A percentile compares a stretch with the other conserved stretches of the same genome.
Conservation (phyloP, 2,888 invertebrate species). For the Acronicta aceris region DNA sequence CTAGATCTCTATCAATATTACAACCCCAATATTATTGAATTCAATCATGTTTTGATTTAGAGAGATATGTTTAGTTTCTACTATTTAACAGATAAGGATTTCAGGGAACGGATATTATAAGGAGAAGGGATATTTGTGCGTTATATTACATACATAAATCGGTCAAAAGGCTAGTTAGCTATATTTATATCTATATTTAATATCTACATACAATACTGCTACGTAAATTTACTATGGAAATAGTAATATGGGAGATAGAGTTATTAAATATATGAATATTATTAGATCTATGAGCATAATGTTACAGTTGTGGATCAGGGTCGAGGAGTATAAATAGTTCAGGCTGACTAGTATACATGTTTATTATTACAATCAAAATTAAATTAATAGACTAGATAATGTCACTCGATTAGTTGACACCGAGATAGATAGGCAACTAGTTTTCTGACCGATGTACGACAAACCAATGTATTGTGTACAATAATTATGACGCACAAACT, state of each 20-base stretch:
- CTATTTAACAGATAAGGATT: conserved; percentile 53
- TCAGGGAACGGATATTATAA: conserved; percentile 53
- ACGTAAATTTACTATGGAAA: conserved; percentile 66
- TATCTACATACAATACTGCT: conserved; percentile 75
- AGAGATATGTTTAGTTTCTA: conserved; percentile 14
- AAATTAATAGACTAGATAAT: conserved; percentile 89
- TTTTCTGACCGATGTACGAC: conserved; percentile 80
- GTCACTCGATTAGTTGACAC: conserved; percentile 84
- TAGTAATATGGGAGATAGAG: conserved; percentile 66
- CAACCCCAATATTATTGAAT: conserved; percentile 58
- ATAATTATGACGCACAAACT: conserved; percentile 79
- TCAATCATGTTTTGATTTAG: conserved; percentile 49
- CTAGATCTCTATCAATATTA: conserved; percentile 66
- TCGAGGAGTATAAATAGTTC: conserved; percentile 77
- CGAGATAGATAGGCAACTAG: conserved; percentile 74
- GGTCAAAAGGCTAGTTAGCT: conserved; percentile 86
- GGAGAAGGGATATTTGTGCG: conserved; percentile 79
- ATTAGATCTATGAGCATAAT: conserved; percentile 63
- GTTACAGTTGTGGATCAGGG: conserved; percentile 72
- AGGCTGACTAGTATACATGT: conserved; percentile 85
- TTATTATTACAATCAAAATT: conserved; percentile 81
- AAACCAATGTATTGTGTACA: conserved; percentile 53
- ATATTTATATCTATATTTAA: conserved; percentile 72
- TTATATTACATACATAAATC: conserved; percentile 85
- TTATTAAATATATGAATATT: conserved; percentile 59